These are phyloP conservation scores for Therioaphis trifolii DNA, from an alignment of 2,888 invertebrate genomes.

Conservation along the genomic window DNA sequence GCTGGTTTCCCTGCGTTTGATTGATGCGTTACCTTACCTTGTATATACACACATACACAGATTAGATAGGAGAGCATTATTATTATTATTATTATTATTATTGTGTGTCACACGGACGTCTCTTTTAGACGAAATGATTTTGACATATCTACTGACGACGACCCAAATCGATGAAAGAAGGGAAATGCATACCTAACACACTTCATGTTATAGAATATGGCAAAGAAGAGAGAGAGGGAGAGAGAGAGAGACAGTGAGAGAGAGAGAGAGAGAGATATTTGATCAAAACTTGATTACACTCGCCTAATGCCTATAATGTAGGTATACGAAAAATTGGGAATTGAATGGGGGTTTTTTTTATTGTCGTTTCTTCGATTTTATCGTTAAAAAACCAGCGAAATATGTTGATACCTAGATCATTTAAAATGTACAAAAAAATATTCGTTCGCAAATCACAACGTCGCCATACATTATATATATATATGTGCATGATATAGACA, in stretches of 20 bases:
- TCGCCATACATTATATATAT: no score
- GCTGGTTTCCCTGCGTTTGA: constrained; percentile 42
- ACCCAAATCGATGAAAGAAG: not conserved
- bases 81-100: constrained; percentile 48
- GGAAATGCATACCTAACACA: constrained; percentile 3
- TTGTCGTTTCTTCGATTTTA: not conserved
- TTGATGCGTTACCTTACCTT: constrained; percentile 58
- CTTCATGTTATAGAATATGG: not conserved
- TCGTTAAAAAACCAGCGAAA: no score
- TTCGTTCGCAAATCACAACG: not conserved
- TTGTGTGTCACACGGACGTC: constrained; percentile 60
- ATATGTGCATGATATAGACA: not conserved
- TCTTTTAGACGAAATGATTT: constrained; percentile 62
- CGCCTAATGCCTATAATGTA: not conserved
- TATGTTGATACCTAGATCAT: no score
- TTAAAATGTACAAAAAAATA: not conserved
- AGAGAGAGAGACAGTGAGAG: not conserved
- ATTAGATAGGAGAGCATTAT: constrained; percentile 50
- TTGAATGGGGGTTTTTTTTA: constrained; percentile 36
- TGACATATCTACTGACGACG: constrained; percentile 53
- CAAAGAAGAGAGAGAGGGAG: no score
- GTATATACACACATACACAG: constrained; percentile 9
- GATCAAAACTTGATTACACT: constrained; percentile 38
- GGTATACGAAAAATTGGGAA: not conserved
- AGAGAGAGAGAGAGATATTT: constrained; percentile 4